Evolutionary conservation across 2,888 invertebrate genomes (phyloP).

Genomic region (Tanytarsus gracilentus): DNA sequence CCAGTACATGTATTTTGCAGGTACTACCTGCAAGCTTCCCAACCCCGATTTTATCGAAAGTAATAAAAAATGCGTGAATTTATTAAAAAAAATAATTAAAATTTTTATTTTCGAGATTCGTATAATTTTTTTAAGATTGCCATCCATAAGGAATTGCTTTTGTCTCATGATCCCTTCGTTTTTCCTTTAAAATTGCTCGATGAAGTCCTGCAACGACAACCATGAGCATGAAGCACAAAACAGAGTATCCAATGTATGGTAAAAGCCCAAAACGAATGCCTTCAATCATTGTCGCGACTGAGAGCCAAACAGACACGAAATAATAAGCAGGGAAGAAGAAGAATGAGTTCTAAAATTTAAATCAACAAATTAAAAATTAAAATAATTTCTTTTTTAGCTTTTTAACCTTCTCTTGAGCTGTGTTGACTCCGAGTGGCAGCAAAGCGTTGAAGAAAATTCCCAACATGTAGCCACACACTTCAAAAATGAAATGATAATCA

Average conservation of each 20-base stretch:
- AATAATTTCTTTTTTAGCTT: background rate
- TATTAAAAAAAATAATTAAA: too few species aligned
- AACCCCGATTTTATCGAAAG: too few species aligned
- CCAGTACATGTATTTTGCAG: too few species aligned
- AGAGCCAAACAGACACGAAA: background rate
- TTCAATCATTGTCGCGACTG: background rate
- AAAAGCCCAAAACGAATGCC: background rate
- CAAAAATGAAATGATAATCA: background rate
- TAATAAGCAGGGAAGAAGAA: conserved; percentile 1
- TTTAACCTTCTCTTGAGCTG: background rate
- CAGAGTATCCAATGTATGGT: background rate
- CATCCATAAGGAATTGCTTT: too few species aligned
- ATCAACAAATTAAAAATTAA: background rate
- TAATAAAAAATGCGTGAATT: too few species aligned
- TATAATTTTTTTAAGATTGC: too few species aligned
- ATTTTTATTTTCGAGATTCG: too few species aligned
- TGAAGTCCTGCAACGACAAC: conserved; percentile 34
- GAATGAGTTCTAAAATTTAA: background rate
- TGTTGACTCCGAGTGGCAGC: background rate
- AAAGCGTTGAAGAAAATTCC: background rate
- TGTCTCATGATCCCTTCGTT: conserved; percentile 24
- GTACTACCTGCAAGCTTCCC: too few species aligned
- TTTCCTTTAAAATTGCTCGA: conserved; percentile 35
- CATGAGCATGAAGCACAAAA: background rate
- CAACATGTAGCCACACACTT: background rate